Conservation (phyloP, 2,113 vertebrate species). For the Trematocara zebra region DNA sequence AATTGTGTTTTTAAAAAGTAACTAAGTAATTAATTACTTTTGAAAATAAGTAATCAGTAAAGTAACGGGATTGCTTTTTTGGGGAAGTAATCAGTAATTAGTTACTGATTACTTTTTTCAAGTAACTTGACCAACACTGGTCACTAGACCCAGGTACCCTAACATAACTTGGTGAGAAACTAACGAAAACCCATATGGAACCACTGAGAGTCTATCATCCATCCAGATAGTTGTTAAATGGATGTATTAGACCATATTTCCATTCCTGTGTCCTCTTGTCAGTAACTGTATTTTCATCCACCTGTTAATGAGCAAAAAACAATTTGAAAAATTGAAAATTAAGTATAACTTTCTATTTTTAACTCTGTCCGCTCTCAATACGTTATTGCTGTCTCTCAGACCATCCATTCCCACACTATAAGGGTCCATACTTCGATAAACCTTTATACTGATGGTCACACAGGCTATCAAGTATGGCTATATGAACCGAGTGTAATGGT, state of each 20-base stretch:
- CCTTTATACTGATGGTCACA: background rate
- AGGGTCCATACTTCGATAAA: background rate
- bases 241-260: background rate
- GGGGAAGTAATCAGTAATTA: no score
- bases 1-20: no score
- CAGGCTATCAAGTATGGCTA: background rate
- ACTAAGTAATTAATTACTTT: no score
- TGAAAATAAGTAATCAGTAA: no score
- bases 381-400: background rate
- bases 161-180: background rate
- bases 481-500: background rate
- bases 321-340: background rate
- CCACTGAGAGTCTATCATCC: background rate
- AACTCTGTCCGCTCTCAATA: rapidly evolving
- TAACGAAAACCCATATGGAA: background rate
- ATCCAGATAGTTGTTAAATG: background rate
- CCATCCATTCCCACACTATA: background rate
- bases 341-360: background rate
- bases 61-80: no score
- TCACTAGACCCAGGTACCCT: rapidly evolving
- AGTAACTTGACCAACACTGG: no score
- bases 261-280: background rate
- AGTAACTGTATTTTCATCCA: background rate
- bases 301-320: background rate
- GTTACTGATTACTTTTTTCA: no score